phyloP scores from a whole-genome alignment of 2,113 vertebrate genomes.

The Puffinus mauretanicus region DNA sequence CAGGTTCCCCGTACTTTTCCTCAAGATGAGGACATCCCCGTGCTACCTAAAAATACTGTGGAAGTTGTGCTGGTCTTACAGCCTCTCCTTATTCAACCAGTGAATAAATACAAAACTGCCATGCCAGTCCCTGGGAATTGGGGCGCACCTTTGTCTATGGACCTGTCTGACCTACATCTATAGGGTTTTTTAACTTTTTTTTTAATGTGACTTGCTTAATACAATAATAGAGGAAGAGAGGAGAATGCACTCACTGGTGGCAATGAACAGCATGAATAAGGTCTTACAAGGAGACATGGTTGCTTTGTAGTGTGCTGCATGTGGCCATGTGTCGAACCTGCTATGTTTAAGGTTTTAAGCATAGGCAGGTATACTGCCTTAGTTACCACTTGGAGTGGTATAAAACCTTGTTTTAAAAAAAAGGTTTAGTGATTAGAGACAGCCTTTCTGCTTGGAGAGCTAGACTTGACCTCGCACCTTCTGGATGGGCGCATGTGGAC shows the following conservation, averaged over 20 bases:
- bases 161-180: too few relatives aligned
- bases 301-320: neutral
- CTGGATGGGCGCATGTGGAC: neutral
- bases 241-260: fast-evolving
- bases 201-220: neutral
- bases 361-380: neutral
- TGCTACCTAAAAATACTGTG: neutral
- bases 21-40: neutral
- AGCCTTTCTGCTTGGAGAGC: neutral
- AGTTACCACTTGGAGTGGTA: neutral
- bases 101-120: neutral
- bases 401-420: neutral
- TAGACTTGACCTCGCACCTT: neutral
- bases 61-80: neutral
- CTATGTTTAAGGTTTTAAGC: neutral
- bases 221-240: neutral
- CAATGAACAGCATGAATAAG: neutral
- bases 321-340: fast-evolving
- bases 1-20: neutral
- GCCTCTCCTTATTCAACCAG: neutral
- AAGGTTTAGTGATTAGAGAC: neutral
- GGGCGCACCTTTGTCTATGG: neutral
- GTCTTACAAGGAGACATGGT: neutral
- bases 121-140: neutral
- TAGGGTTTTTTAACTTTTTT: neutral